Percentiles rank a stretch among this genome's conserved stretches.
These are phyloP conservation scores for Bombus waltoni DNA, from an alignment of 1,140 invertebrate genomes.

Conservation along the genomic window DNA sequence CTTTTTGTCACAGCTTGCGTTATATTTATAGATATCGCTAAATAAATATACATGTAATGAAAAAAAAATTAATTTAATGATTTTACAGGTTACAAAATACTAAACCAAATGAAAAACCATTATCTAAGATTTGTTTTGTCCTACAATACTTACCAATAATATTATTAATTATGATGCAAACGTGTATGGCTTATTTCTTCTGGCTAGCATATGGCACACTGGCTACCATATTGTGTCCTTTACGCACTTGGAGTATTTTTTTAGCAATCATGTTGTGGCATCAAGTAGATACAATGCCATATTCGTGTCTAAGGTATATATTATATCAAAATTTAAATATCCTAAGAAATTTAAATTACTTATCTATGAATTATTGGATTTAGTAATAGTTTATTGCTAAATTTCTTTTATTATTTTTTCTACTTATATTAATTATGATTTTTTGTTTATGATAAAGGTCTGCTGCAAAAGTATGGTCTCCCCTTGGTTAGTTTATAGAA, in stretches of 20 bases:
- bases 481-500: conserved; percentile 35
- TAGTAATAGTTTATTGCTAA: not conserved
- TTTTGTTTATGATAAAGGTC: conserved; percentile 55
- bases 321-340: conserved; percentile 12
- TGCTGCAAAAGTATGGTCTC: conserved; percentile 65
- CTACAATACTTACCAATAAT: conserved; percentile 83
- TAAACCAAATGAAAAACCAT: conserved; percentile 72
- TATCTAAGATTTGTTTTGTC: conserved; percentile 67
- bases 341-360: conserved; percentile 5
- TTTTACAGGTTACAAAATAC: conserved; percentile 75
- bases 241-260: conserved; percentile 91
- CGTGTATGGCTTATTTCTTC: conserved; percentile 89
- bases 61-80: conserved; percentile 11
- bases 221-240: conserved; percentile 90
- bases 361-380: not conserved
- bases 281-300: conserved; percentile 81
- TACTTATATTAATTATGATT: not conserved
- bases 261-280: conserved; percentile 88
- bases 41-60: conserved; percentile 3
- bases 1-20: not conserved
- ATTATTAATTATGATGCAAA: conserved; percentile 86
- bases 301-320: conserved; percentile 82
- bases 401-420: not conserved
- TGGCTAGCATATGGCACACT: conserved; percentile 92
- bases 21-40: conserved; percentile 17